phyloP scores from a whole-genome alignment of 1,140 invertebrate species.

The Tetragnatha versicolor region DNA sequence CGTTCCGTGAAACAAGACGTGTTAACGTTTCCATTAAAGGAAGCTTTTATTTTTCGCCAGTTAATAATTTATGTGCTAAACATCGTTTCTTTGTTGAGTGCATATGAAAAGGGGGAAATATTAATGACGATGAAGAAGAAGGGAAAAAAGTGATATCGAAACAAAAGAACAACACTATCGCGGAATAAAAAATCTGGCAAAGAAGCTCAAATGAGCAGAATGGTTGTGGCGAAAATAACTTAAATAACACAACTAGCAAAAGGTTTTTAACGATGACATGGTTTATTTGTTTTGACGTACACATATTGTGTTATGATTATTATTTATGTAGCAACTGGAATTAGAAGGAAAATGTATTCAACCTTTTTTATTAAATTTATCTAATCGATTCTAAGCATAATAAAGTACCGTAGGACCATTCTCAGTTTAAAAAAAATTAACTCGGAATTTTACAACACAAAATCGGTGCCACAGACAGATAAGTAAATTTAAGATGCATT shows the following conservation, averaged over 20 bases:
- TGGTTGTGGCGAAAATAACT: slow-evolving; percentile 38
- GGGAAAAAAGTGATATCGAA: slow-evolving; percentile 7
- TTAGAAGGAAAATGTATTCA: slow-evolving; percentile 48
- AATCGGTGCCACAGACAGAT: not conserved
- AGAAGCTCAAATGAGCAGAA: slow-evolving; percentile 43
- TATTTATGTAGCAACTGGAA: slow-evolving; percentile 53
- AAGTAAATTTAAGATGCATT: slow-evolving; percentile 1
- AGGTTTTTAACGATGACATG: slow-evolving; percentile 55
- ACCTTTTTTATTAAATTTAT: slow-evolving; percentile 26
- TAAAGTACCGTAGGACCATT: not conserved
- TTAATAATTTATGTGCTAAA: slow-evolving; percentile 56
- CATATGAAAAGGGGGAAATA: slow-evolving; percentile 44
- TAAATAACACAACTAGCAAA: no score
- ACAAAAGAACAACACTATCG: no score
- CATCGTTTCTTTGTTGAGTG: slow-evolving; percentile 51
- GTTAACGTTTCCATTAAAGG: slow-evolving; percentile 53
- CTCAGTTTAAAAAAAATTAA: not conserved
- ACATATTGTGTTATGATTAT: slow-evolving; percentile 56
- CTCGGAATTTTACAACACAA: not conserved
- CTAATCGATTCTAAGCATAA: not conserved
- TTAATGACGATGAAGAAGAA: slow-evolving; percentile 48
- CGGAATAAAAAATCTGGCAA: slow-evolving; percentile 21
- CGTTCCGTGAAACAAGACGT: slow-evolving; percentile 41
- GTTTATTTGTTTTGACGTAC: slow-evolving; percentile 54
- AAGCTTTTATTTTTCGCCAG: slow-evolving; percentile 46